Evolutionary conservation across 2,797 vertebrate species (phyloP).

Genomic region (Pantherophis alleghaniensis): DNA sequence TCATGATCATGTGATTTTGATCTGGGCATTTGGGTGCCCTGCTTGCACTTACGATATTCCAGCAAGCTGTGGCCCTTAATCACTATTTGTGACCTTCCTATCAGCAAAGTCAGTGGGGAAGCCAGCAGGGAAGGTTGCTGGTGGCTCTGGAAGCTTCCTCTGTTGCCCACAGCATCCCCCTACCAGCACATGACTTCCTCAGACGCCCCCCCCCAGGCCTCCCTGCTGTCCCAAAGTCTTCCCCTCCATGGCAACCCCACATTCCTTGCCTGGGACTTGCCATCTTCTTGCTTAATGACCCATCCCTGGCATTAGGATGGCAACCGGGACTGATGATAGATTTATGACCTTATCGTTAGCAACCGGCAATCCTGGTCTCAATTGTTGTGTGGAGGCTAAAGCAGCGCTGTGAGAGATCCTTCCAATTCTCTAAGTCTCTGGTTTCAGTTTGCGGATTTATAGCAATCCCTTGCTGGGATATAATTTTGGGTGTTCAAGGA

Average conservation of each 20-base stretch:
- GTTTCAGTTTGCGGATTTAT: not conserved
- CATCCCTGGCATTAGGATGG: not conserved
- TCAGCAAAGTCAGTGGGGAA: too few relatives aligned
- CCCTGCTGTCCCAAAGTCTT: not conserved
- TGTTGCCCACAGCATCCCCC: too few relatives aligned
- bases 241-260: not conserved
- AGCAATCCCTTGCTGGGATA: not conserved
- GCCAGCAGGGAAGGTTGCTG: too few relatives aligned
- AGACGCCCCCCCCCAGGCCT: not conserved
- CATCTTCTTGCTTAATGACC: not conserved
- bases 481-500: not conserved
- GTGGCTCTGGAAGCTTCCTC: too few relatives aligned
- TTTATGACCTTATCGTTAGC: not conserved
- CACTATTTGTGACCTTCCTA: too few relatives aligned
- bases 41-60: too few relatives aligned
- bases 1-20: too few relatives aligned
- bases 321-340: not conserved
- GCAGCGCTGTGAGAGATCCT: not conserved
- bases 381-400: not conserved
- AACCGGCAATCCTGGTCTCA: not conserved
- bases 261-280: not conserved
- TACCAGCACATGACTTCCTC: too few relatives aligned
- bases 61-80: too few relatives aligned
- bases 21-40: too few relatives aligned
- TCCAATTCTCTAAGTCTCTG: not conserved